These are phyloP conservation scores for Kuschelorhynchus macadamiae DNA, from an alignment of 2,888 invertebrate genomes.

Conservation along the genomic window DNA sequence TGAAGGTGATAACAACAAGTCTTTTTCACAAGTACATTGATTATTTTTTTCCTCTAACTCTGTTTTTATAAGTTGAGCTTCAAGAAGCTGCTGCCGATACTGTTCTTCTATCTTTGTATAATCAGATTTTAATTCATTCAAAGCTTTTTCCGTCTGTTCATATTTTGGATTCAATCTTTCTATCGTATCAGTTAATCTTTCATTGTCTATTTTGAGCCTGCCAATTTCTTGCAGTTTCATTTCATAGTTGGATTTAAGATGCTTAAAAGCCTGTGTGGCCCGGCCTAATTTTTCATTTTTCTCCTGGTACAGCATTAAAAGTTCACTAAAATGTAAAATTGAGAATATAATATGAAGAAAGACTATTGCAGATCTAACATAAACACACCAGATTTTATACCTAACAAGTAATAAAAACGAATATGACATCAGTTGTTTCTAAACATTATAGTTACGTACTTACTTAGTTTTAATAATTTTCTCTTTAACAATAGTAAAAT, in stretches of 20 bases:
- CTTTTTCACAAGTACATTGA: slow-evolving; percentile 28
- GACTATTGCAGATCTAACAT: neutral
- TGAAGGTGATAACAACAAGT: slow-evolving; percentile 19
- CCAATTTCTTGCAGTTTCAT: slow-evolving; percentile 39
- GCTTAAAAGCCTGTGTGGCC: slow-evolving; percentile 47
- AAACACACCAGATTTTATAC: too few species aligned
- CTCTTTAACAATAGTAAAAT: slow-evolving; percentile 56
- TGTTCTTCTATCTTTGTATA: slow-evolving; percentile 49
- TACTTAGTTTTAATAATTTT: slow-evolving; percentile 61
- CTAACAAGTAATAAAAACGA: neutral
- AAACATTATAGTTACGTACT: slow-evolving; percentile 44
- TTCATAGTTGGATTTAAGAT: slow-evolving; percentile 50
- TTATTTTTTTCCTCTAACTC: slow-evolving; percentile 49
- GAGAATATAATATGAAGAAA: slow-evolving; percentile 12
- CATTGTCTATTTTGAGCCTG: slow-evolving; percentile 54
- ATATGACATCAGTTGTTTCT: neutral
- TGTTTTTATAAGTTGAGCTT: slow-evolving; percentile 54
- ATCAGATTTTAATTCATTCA: slow-evolving; percentile 31
- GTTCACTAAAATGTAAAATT: slow-evolving; percentile 51
- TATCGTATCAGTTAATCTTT: slow-evolving; percentile 46
- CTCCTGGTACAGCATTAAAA: slow-evolving; percentile 54
- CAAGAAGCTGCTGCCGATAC: slow-evolving; percentile 52
- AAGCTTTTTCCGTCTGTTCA: slow-evolving; percentile 44
- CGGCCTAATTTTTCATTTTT: slow-evolving; percentile 52
- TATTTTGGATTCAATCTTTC: slow-evolving; percentile 48